Evolutionary conservation across 1,140 invertebrate species (phyloP).

Genomic region (Bombus sibiricus): DNA sequence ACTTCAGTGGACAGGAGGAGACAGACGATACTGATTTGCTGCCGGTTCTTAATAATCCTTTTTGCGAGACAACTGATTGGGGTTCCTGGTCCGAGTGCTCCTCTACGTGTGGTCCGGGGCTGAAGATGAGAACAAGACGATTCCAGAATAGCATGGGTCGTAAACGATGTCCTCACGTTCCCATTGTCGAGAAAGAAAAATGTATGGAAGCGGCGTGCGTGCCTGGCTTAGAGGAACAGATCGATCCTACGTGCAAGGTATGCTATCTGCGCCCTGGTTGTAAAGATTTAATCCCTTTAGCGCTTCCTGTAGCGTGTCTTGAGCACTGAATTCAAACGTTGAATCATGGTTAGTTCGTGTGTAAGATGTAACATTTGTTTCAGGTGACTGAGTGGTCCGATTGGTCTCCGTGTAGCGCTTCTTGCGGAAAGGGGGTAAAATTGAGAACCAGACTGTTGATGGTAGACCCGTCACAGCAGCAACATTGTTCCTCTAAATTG

Average conservation of each 20-base stretch:
- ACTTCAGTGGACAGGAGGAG: constrained; percentile 43
- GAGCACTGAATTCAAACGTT: constrained; percentile 10
- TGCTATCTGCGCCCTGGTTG: background rate
- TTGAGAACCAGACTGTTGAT: constrained; percentile 88
- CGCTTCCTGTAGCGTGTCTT: too few relatives aligned
- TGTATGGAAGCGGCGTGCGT: constrained; percentile 88
- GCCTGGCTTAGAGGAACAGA: constrained; percentile 82
- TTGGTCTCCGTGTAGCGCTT: constrained; percentile 89
- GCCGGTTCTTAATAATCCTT: constrained; percentile 58
- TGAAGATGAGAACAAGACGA: constrained; percentile 87
- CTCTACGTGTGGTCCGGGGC: constrained; percentile 90
- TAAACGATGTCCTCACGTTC: constrained; percentile 90
- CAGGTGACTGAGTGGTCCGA: constrained; percentile 88
- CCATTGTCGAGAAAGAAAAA: constrained; percentile 88
- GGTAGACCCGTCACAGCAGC: constrained; percentile 84
- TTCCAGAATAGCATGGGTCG: constrained; percentile 89
- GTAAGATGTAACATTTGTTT: background rate
- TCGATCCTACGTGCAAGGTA: constrained; percentile 84
- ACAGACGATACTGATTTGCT: background rate
- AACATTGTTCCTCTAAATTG: constrained; percentile 84
- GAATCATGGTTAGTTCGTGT: background rate
- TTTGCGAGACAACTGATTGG: constrained; percentile 91
- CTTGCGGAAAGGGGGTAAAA: constrained; percentile 88
- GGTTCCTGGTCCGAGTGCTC: constrained; percentile 92
- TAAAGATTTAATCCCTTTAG: background rate